phyloP scores from a whole-genome alignment of 2,113 vertebrate genomes.

The Poecile atricapillus region DNA sequence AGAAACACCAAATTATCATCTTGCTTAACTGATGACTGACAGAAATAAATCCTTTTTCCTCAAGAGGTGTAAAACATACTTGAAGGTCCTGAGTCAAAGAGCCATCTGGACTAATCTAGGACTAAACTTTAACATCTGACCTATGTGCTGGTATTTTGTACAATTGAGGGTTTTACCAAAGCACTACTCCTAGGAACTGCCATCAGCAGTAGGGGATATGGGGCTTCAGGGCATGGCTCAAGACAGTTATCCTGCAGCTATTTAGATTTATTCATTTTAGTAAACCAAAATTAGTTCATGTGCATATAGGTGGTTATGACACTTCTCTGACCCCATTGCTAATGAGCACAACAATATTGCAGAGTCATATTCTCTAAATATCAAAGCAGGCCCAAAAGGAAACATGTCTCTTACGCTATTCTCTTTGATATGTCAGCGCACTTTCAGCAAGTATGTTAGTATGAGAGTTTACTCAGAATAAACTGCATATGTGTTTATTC shows the following conservation, averaged over 20 bases:
- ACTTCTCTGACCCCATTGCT: not conserved
- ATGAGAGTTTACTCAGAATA: not conserved
- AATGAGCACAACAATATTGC: not conserved
- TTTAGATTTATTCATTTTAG: not conserved
- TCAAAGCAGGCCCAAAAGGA: not conserved
- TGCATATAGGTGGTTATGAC: not conserved
- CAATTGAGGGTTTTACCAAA: not conserved
- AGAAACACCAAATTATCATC: not conserved
- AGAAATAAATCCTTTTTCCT: not conserved
- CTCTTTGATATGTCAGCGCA: not conserved
- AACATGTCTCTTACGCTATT: not conserved
- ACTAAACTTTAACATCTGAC: not conserved
- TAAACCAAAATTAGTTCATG: not conserved
- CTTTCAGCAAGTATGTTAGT: not conserved
- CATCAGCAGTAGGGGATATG: fast-evolving
- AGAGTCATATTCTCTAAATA: not conserved
- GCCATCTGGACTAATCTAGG: not conserved
- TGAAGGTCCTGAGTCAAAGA: not conserved
- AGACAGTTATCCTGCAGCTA: not conserved
- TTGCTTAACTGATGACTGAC: not conserved
- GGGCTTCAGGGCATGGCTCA: not conserved
- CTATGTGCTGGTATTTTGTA: not conserved
- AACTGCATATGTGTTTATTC: not conserved
- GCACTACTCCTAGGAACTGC: not conserved
- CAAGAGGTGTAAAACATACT: not conserved